Evolutionary conservation across 2,113 vertebrate genomes (phyloP).

Genomic region (Carassius auratus): DNA sequence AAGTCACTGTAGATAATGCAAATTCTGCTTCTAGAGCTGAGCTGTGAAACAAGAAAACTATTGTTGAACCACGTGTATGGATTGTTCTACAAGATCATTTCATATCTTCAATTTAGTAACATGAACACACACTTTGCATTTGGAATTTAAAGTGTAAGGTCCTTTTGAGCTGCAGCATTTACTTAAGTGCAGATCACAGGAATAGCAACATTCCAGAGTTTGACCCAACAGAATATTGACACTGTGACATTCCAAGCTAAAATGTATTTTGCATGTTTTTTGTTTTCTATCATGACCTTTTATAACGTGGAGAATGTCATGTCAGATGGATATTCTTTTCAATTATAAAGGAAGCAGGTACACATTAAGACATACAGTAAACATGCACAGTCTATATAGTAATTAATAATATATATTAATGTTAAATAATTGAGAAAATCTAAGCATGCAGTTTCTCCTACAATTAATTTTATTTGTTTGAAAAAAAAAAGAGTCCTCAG

Average conservation of each 20-base stretch:
- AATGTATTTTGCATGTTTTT: background rate
- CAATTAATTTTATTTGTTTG: background rate
- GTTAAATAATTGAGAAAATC: slow-evolving; percentile 8
- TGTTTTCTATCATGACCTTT: background rate
- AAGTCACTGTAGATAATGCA: background rate
- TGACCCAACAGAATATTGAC: background rate
- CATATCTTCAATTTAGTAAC: background rate
- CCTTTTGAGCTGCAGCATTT: background rate
- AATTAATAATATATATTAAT: too few relatives aligned
- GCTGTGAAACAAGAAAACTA: background rate
- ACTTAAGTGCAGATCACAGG: background rate
- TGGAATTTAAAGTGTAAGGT: background rate
- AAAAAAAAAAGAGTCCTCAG: background rate
- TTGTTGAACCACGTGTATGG: background rate
- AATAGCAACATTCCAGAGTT: background rate
- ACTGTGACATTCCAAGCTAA: background rate
- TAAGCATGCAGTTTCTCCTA: background rate
- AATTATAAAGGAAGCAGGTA: too few relatives aligned
- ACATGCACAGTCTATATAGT: too few relatives aligned
- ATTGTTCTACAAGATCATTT: background rate
- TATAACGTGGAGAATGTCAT: background rate
- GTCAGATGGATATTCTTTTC: too few relatives aligned
- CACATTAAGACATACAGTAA: too few relatives aligned
- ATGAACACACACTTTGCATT: background rate
- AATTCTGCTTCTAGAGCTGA: background rate